These are phyloP conservation scores for Bubo bubo DNA, from an alignment of 2,113 vertebrate species.

Conservation along the genomic window DNA sequence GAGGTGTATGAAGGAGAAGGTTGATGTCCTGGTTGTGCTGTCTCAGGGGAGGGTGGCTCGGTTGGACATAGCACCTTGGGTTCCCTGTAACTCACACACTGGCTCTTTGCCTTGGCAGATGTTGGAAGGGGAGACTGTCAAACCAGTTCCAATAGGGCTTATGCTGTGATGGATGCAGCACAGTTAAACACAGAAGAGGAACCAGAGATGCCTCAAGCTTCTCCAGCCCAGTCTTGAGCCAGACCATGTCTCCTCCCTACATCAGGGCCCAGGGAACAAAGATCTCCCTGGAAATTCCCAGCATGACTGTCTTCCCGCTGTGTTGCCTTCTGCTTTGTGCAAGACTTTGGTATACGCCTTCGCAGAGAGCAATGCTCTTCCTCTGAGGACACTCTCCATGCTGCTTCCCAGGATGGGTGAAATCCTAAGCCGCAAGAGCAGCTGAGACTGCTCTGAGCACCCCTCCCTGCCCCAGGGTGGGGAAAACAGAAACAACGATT, in stretches of 20 bases:
- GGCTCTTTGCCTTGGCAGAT: background rate
- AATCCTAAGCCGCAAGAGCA: background rate
- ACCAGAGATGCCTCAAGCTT: background rate
- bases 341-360: background rate
- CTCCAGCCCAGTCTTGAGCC: background rate
- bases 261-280: background rate
- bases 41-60: background rate
- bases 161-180: background rate
- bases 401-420: background rate
- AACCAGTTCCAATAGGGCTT: background rate
- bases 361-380: background rate
- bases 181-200: background rate
- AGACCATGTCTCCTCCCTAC: background rate
- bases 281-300: background rate
- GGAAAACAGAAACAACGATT: background rate
- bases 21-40: background rate
- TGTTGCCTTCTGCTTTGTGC: background rate
- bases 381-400: background rate
- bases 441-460: background rate
- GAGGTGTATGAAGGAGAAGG: background rate
- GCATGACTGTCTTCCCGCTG: rapidly evolving
- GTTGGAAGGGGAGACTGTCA: background rate
- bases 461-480: background rate
- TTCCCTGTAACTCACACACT: rapidly evolving
- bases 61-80: background rate